Evolutionary conservation across 2,888 invertebrate genomes (phyloP), one percentile per base, ranked within the genome.

Genomic region (Macropis europaea): DNA sequence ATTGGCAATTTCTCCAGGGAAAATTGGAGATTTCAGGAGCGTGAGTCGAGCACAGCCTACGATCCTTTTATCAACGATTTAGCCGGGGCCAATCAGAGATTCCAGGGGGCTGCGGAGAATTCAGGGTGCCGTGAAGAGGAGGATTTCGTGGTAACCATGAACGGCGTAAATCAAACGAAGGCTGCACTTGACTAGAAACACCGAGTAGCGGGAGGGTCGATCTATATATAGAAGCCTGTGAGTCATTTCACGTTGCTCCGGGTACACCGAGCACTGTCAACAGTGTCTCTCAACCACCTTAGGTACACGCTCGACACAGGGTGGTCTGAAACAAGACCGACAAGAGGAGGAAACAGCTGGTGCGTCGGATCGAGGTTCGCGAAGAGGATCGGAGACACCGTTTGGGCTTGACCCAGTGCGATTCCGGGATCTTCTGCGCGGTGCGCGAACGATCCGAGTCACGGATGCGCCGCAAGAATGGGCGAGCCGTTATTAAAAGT

Each of bases 141-240:
- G 80, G 76, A 81, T 80, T 81, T 81, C 81, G 81, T 81, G 79
- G 79, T 77, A 84, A 80, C 83, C 81, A 82, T 81, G 84, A 78
- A 86, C 83, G 82, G 82, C 82, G 85, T 83, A 84, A 86, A 86
- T 86, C 84, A 86, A 86, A 85, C 81, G 81, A 81, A 84, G 79
- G 81, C 82, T 82, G 81, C 86, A 86, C 86, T 86, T 86, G 85
- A 84, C 85, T 87, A 84, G 84, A 86, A 86, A 84, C 81, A 79
- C 73, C 73, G 78, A 84, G 81, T 84, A 84, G 84, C 82, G 79
- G 81, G 83, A 79, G 84, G 79, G 81, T 72, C 64, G 77, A 56
- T 73, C 84, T 85, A 85, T 85, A 85, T 84, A 85, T 84, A 83
- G 84, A 70, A 70, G 62, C 76, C 76, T 56, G 81, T 84, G 84